Evolutionary conservation across 2,888 invertebrate species (phyloP), one percentile per base, ranked within the genome.

Genomic region (Lithosia quadra): DNA sequence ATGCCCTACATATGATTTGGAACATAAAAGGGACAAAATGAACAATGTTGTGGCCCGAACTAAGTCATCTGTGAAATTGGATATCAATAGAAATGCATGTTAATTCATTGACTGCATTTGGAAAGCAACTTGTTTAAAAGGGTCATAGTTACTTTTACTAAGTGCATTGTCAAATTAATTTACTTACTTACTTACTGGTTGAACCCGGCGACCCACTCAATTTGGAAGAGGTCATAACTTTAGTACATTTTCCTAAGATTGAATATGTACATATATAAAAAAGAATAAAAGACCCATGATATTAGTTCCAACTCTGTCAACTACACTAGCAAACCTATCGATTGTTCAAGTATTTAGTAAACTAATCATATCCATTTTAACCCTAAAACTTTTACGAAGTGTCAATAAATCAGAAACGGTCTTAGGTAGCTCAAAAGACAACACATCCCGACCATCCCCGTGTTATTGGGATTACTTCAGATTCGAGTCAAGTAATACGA

Each of bases 1-100:
- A 74, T 72, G 80, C 73, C 78, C 81, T 76, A 78, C 65, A 78
- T 79, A 78, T 68, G 62, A 21, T 69, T 61, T 55, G 65, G 69
- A 65, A 71, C 70, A 76, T 73, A 80, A 77, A 78, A 72, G 69
- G 69, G 75, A 67, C 63, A 58, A 69, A 74, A 56, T 33, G 34
- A 57, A 70, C 59, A 49, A 67, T 71, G 72, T 74, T 64, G 66
- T 70, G 56, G 69, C 72, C 60, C 63, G 63, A 64, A 70, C 58
- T 68, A 67, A 76, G 53, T 62, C 74, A 68, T 76, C 68, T 69
- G 76, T 71, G 64, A 61, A 63, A 74, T 65, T 28, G 68, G 67
- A 70, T 69, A 75, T 34, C 53, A 67, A 75, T 59, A 67, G 61
- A 72, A 71, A n/a, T 57, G 65, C 65, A 73, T 69, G 68, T 11